Conservation (phyloP, 2,797 vertebrate genomes). For the Cheirogaleus major region DNA sequence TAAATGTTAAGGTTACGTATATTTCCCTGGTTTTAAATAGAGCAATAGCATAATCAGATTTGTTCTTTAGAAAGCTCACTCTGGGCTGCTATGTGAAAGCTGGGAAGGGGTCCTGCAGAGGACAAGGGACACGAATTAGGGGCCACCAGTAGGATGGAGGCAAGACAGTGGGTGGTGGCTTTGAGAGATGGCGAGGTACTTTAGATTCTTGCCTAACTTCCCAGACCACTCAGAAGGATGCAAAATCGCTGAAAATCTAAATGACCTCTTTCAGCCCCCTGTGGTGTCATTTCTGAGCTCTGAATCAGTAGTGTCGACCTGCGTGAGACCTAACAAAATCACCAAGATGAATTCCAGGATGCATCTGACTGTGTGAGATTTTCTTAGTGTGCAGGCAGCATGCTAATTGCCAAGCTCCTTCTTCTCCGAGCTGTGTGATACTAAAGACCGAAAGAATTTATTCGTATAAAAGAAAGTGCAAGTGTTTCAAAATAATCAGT, state of each 20-base stretch:
- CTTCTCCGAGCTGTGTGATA: not conserved
- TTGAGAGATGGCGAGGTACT: not conserved
- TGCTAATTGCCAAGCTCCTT: slow-evolving; percentile 36
- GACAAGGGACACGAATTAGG: not conserved
- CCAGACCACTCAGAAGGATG: not conserved
- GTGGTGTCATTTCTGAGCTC: slow-evolving; percentile 53
- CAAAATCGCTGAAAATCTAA: not conserved
- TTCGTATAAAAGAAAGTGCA: not conserved
- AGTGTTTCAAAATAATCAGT: not conserved
- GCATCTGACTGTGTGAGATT: not conserved
- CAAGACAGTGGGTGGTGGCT: not conserved
- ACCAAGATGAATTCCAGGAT: slow-evolving; percentile 47
- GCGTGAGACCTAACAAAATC: slow-evolving; percentile 38
- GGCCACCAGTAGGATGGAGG: not conserved
- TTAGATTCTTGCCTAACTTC: not conserved
- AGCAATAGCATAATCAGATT: not conserved
- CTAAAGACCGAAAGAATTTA: slow-evolving; percentile 14
- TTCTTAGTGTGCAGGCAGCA: not conserved
- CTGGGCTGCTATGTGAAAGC: not conserved
- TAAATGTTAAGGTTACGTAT: no score
- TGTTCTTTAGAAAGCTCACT: not conserved
- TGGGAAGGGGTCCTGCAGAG: not conserved
- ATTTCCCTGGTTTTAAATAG: not conserved
- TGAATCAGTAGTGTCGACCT: slow-evolving; percentile 44
- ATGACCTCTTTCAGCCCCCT: not conserved